Evolutionary conservation across 1,140 invertebrate genomes (phyloP).

Genomic region (Octopus bimaculoides): DNA sequence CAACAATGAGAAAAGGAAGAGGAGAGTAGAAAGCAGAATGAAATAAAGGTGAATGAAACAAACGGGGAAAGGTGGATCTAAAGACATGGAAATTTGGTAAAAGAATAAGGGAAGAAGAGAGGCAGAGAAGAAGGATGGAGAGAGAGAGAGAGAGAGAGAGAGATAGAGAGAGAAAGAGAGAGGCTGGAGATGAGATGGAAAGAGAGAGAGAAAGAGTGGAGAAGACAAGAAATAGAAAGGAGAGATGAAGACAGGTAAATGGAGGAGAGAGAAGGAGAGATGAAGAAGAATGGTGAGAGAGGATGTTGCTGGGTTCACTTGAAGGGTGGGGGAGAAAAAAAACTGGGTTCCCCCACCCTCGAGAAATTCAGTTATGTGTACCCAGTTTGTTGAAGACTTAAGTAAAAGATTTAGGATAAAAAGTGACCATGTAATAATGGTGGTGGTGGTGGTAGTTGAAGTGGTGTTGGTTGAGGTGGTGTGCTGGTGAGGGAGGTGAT

Average conservation of each 20-base stretch:
- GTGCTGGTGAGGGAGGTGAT: not conserved
- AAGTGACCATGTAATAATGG: not conserved
- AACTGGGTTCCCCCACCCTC: too few relatives aligned
- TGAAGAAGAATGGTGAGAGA: not conserved
- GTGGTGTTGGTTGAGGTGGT: not conserved
- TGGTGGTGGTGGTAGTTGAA: not conserved
- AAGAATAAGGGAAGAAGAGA: not conserved
- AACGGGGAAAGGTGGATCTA: too few relatives aligned
- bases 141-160: constrained; percentile 1
- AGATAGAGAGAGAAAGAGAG: not conserved
- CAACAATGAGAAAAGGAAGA: too few relatives aligned
- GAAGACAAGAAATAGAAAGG: not conserved
- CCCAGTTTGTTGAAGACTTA: too few relatives aligned
- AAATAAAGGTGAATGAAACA: too few relatives aligned
- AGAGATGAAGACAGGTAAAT: not conserved
- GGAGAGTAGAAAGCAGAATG: too few relatives aligned
- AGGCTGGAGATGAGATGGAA: not conserved
- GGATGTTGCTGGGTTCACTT: not conserved
- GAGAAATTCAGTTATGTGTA: too few relatives aligned
- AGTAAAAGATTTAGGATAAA: too few relatives aligned
- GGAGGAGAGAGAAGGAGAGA: not conserved
- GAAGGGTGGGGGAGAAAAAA: too few relatives aligned
- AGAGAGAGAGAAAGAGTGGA: too few relatives aligned
- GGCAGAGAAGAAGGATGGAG: constrained; percentile 8
- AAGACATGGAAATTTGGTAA: too few relatives aligned